Base-by-base conservation (phyloP, 2,797 vertebrate species). In the Tragelaphus eurycerus region DNA sequence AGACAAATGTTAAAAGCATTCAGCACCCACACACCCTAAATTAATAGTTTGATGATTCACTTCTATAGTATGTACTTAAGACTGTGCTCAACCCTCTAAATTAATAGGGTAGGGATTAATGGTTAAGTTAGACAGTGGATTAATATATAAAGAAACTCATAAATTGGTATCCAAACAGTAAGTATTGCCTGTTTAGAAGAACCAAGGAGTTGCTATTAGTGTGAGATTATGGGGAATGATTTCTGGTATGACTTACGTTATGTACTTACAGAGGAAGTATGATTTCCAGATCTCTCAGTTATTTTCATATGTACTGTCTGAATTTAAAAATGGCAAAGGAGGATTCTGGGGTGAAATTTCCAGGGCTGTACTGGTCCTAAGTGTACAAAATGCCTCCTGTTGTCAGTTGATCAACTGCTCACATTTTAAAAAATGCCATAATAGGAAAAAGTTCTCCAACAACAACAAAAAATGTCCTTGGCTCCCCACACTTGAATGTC, bases 91-190 rank as follows among this genome's bases (percentile, higher is more conserved):
- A 38, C 2, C 9, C 62, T 89, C 46, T 57, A 71, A 85, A 92
- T 88, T 38, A 95, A 71, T 9, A 43, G 78, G 52, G 85, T 55
- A 81, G 15, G 62, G 14, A 78, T 0, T 88, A 52, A 88, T 60
- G 90, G 7, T 78, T 90, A 91, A 67, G 90, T 92, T 9, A 74
- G 71, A 94, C 7, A 12, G 62, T 34, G 48, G 2, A 31, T 21
- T 11, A 46, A 25, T 1, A 21, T 29, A 23, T 87, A 97, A 38
- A 93, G 10, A 96, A 43, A 79, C 21, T 89, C 21, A 84, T 31
- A 82, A 48, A 31, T 93, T 79, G 82, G 12, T 50, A 96, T 85
- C 74, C 64, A 78, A 94, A 9, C 21, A 96, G 74, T 82, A 93
- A 13, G 62, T 83, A 27, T 4, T 64, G 90, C 79, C 16, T 76